A percentile compares a stretch with the other conserved stretches of the same genome.
These are phyloP conservation scores for Aleiodes testaceus DNA, from an alignment of 2,888 invertebrate species.

Conservation along the genomic window DNA sequence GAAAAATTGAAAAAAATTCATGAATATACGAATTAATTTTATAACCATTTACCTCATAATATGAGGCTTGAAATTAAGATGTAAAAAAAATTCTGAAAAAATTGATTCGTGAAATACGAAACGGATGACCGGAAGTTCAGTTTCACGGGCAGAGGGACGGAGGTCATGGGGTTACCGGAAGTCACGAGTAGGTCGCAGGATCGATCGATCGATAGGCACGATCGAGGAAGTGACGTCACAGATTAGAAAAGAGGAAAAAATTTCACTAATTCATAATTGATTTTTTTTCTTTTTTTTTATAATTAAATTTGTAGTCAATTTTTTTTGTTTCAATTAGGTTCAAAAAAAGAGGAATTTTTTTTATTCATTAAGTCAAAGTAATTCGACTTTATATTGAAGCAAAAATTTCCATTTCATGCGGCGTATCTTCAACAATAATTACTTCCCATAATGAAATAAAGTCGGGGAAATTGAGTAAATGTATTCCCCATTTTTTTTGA, in stretches of 20 bases:
- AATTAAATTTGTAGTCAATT: too few species aligned
- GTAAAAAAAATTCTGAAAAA: conserved; percentile 14
- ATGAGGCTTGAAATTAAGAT: background rate
- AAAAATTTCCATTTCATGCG: background rate
- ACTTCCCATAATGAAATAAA: background rate
- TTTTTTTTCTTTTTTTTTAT: too few species aligned
- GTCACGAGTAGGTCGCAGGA: conserved; percentile 43
- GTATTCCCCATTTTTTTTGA: background rate
- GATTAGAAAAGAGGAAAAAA: conserved; percentile 12
- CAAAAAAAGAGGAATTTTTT: too few species aligned
- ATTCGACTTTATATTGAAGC: background rate
- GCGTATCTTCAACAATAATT: too few species aligned
- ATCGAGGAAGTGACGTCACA: conserved; percentile 48
- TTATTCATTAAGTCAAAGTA: too few species aligned
- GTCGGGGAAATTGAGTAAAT: conserved; percentile 44
- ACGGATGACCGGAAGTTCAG: conserved; percentile 44
- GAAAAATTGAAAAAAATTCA: conserved; percentile 9
- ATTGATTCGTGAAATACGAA: conserved; percentile 20
- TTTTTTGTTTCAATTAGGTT: too few species aligned
- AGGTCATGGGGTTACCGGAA: conserved; percentile 51
- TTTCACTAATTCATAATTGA: conserved; percentile 7
- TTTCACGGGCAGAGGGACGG: conserved; percentile 46
- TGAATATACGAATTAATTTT: conserved; percentile 17
- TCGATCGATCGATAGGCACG: conserved; percentile 24
- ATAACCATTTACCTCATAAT: conserved; percentile 13